A percentile compares a stretch with the other conserved stretches of the same genome.
Conservation (phyloP, 2,797 vertebrate genomes). For the Chiloscyllium punctatum region DNA sequence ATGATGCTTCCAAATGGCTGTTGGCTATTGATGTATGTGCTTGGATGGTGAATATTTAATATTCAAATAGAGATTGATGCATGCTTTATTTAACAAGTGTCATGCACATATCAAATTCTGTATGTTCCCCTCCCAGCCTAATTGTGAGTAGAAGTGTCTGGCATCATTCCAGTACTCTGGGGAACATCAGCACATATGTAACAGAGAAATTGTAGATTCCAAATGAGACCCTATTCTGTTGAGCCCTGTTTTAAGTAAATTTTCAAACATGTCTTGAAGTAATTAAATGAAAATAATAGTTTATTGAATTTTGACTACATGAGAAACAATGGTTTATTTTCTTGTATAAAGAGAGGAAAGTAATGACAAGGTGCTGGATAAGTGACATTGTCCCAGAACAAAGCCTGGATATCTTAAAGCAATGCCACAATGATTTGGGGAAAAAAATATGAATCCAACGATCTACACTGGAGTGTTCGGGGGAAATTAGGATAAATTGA, state of each 20-base stretch:
- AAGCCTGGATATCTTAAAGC: neutral
- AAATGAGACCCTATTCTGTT: neutral
- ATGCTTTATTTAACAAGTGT: neutral
- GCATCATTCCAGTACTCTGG: neutral
- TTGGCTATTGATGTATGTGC: neutral
- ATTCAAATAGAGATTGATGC: neutral
- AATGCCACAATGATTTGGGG: neutral
- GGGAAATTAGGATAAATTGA: neutral
- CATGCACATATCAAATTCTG: too few species aligned
- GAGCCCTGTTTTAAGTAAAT: neutral
- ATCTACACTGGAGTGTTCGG: neutral
- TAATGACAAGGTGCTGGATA: neutral
- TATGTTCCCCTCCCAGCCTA: too few species aligned
- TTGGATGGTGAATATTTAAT: neutral
- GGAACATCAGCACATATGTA: neutral
- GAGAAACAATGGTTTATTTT: neutral
- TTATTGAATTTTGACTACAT: conserved; percentile 7
- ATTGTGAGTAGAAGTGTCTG: neutral
- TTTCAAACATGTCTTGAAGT: neutral
- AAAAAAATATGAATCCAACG: neutral
- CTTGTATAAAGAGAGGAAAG: neutral
- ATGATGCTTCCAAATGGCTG: too few species aligned
- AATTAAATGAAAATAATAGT: neutral
- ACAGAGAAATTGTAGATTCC: neutral
- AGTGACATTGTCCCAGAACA: neutral